phyloP scores from a whole-genome alignment of 2,888 invertebrate species.

The Cartodere bifasciata region DNA sequence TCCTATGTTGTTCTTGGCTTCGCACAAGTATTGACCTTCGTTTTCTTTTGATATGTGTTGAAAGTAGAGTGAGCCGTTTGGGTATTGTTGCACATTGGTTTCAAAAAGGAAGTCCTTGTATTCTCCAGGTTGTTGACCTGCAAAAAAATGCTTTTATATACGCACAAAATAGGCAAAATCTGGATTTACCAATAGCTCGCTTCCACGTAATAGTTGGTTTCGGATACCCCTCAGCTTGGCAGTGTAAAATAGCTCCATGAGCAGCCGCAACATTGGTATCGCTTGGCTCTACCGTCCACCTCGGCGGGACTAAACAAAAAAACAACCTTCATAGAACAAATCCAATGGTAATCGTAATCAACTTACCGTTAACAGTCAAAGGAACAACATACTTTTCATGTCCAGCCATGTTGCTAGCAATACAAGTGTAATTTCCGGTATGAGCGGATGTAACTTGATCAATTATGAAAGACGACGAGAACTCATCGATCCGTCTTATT shows the following conservation, averaged over 20 bases:
- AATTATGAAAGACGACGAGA: conserved; percentile 74
- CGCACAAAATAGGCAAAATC: conserved; percentile 2
- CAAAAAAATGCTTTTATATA: background rate
- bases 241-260: conserved; percentile 73
- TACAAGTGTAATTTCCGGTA: conserved; percentile 86
- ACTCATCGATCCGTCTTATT: conserved; percentile 61
- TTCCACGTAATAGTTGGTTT: conserved; percentile 81
- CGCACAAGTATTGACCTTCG: conserved; percentile 85
- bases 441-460: conserved; percentile 75
- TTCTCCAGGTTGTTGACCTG: conserved; percentile 55
- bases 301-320: conserved; percentile 60
- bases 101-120: conserved; percentile 75
- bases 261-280: conserved; percentile 74
- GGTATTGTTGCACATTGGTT: conserved; percentile 61
- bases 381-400: conserved; percentile 65
- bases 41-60: conserved; percentile 73
- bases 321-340: conserved; percentile 2
- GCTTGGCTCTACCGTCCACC: conserved; percentile 76
- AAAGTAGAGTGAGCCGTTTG: conserved; percentile 75
- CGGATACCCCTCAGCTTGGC: conserved; percentile 87
- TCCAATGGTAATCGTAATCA: too few relatives aligned
- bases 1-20: conserved; percentile 86
- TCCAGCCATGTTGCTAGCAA: conserved; percentile 78
- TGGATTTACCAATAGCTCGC: conserved; percentile 62
- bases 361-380: conserved; percentile 66